Percentiles rank a stretch among this genome's conserved stretches.
Conservation (phyloP, 2,113 vertebrate species). For the Puffinus mauretanicus region DNA sequence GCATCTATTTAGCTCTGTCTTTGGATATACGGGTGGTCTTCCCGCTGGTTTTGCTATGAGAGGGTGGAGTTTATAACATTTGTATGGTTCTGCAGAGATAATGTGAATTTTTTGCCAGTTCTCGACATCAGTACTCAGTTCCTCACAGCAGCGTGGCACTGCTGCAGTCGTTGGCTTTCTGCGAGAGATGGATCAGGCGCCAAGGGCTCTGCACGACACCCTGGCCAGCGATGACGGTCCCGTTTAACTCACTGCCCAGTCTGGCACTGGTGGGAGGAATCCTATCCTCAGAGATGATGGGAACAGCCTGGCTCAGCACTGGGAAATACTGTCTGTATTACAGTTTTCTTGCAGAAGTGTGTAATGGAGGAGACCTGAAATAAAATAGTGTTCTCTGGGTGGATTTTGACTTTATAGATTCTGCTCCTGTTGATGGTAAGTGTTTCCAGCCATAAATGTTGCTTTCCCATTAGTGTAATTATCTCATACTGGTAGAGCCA, state of each 20-base stretch:
- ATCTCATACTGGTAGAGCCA: neutral
- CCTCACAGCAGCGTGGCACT: fast-evolving
- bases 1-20: neutral
- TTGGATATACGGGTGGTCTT: neutral
- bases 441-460: neutral
- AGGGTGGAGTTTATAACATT: neutral
- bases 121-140: neutral
- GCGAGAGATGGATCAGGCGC: neutral
- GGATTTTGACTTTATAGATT: neutral
- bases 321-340: neutral
- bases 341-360: neutral
- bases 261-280: neutral
- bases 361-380: neutral
- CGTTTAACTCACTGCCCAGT: neutral
- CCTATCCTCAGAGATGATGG: neutral
- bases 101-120: neutral
- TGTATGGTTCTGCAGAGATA: neutral
- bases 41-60: neutral
- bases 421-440: neutral
- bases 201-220: neutral
- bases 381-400: neutral
- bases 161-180: neutral
- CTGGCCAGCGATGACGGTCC: neutral
- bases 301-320: neutral
- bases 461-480: neutral